A percentile compares a stretch with the other conserved stretches of the same genome.
These are phyloP conservation scores for Panzeria rudis DNA, from an alignment of 2,888 invertebrate species.

Conservation along the genomic window DNA sequence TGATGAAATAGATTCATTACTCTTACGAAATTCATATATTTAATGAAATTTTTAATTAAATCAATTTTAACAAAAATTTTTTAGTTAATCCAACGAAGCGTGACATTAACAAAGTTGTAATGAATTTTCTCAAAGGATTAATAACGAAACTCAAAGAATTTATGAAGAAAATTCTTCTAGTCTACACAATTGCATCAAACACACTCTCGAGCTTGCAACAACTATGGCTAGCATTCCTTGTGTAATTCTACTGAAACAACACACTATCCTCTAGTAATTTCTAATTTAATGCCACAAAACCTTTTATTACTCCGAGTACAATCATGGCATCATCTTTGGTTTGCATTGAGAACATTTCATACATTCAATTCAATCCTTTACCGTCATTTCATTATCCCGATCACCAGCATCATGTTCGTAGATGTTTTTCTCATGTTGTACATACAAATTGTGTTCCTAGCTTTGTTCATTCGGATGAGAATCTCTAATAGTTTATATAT, in stretches of 20 bases:
- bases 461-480: neutral
- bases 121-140: no score
- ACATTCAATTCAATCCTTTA: conserved; percentile 53
- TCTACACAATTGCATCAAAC: no score
- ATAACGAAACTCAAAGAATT: no score
- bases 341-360: conserved; percentile 8
- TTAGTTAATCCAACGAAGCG: no score
- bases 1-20: no score
- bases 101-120: no score
- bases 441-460: conserved; percentile 43
- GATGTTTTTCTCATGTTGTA: conserved; percentile 28
- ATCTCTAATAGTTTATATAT: conserved; percentile 25
- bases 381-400: conserved; percentile 52
- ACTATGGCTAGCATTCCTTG: neutral
- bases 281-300: neutral
- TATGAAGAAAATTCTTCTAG: no score
- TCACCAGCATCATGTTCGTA: conserved; percentile 36
- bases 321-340: neutral
- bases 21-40: no score
- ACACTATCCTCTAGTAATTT: neutral
- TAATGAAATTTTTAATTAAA: no score
- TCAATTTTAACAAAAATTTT: no score
- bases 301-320: neutral
- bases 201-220: no score
- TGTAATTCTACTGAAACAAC: neutral